phyloP scores from a whole-genome alignment of 2,113 vertebrate species.

The Erinaceus europaeus region DNA sequence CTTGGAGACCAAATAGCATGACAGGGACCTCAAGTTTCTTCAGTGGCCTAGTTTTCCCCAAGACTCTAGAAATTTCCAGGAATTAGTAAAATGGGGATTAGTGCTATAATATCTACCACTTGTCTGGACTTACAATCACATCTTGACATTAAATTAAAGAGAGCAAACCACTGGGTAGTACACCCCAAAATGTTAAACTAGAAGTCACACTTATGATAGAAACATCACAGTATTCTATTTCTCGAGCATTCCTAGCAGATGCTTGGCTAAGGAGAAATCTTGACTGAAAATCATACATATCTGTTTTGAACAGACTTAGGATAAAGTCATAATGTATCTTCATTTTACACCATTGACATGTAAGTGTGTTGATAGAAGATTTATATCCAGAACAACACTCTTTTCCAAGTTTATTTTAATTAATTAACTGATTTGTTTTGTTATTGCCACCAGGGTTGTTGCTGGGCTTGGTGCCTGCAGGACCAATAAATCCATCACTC shows the following conservation, averaged over 20 bases:
- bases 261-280: background rate
- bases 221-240: slow-evolving; percentile 38
- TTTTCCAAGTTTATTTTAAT: too few species aligned
- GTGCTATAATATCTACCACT: background rate
- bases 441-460: too few species aligned
- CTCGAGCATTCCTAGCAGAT: slow-evolving; percentile 14
- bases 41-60: background rate
- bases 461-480: too few species aligned
- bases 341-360: slow-evolving; percentile 2
- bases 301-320: slow-evolving; percentile 6
- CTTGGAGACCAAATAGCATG: background rate
- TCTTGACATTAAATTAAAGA: slow-evolving; percentile 49
- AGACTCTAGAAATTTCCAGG: background rate
- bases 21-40: background rate
- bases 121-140: background rate
- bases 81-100: background rate
- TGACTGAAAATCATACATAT: background rate
- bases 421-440: too few species aligned
- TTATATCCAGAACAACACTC: too few species aligned
- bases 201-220: slow-evolving; percentile 31
- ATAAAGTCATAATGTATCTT: background rate
- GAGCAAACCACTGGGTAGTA: background rate
- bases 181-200: slow-evolving; percentile 6
- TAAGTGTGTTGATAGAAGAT: too few species aligned
- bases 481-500: too few species aligned